Base-by-base conservation (phyloP, 2,797 vertebrate species). In the Catharus ustulatus region DNA sequence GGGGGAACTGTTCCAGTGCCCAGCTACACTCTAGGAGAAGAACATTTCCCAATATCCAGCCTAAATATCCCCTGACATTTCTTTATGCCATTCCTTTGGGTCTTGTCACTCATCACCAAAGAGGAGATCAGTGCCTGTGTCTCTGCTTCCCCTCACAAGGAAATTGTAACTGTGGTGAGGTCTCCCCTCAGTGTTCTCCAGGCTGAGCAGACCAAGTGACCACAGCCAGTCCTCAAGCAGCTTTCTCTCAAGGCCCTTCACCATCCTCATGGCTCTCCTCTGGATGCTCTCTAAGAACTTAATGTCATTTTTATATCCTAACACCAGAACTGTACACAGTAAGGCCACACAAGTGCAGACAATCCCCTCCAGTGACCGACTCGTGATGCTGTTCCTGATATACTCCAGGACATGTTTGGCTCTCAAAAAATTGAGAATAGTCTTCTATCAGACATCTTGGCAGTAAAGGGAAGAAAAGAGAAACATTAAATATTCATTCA, bases 161-260 rank as follows among this genome's bases (percentile, higher is more conserved):
- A 68, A 76, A 5, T 8, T 29, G 15, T 38, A 2, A 11, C 63
- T 29, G 15, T 15, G 14, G 0, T n/a, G 46, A 61, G 5, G 5
- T 24, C 13, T 46, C 13, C 11, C 9, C 12, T 68, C 40, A 29
- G 3, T 5, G 15, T 52, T 23, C 10, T 59, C 32, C n/a, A 68
- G n/a, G 23, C 7, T 46, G 40, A 68, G 14, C 15, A 38, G 12
- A 26, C 1, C 45, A 18, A 45, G 19, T 20, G 29, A 16, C 23
- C n/a, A 29, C 54, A 38, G 4, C 0, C 0, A 0, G 2, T 38
- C 23, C 23, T 2, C n/a, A 24, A 14, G 3, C 0, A 1, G 7
- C 4, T 61, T 54, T 20, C 23, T 10, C 15, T 61, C 16, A 24
- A 61, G 29, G 24, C 19, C 29, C 0, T 54, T 68, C 34, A 52